phyloP scores from a whole-genome alignment of 2,888 invertebrate genomes.

The Actias luna region DNA sequence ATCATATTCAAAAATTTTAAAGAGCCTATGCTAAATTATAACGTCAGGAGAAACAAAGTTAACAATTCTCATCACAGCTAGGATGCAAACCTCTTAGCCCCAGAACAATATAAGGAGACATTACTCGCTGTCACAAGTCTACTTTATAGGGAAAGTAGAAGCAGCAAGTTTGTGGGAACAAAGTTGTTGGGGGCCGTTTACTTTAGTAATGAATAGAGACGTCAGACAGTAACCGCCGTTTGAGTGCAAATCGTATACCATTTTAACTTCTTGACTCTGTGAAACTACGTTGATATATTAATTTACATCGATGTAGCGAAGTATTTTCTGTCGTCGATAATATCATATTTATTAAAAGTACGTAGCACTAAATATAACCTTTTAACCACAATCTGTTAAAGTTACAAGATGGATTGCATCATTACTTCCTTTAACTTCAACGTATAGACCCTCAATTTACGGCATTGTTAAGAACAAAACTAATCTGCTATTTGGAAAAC shows the following conservation, averaged over 20 bases:
- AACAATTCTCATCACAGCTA: conserved; percentile 74
- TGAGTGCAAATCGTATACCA: conserved; percentile 65
- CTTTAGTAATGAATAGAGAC: conserved; percentile 78
- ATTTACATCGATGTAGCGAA: not conserved
- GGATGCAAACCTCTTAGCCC: conserved; percentile 78
- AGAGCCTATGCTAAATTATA: conserved; percentile 54
- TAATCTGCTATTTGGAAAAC: conserved; percentile 62
- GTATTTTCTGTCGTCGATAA: not conserved
- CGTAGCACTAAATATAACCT: not conserved
- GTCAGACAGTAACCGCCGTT: conserved; percentile 68
- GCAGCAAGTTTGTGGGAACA: conserved; percentile 68
- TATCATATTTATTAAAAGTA: not conserved
- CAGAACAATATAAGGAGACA: conserved; percentile 80
- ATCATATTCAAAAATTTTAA: conserved; percentile 50
- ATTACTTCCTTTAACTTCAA: conserved; percentile 46
- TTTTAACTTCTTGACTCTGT: conserved; percentile 47
- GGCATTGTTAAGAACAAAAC: conserved; percentile 60
- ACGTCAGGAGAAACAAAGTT: conserved; percentile 66
- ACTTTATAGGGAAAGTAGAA: conserved; percentile 78
- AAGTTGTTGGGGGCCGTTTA: conserved; percentile 71
- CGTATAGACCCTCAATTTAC: conserved; percentile 56
- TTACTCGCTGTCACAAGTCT: conserved; percentile 80
- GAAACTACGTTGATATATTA: conserved; percentile 1
- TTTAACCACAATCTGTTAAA: conserved; percentile 23
- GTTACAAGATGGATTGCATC: conserved; percentile 50